phyloP scores from a whole-genome alignment of 2,888 invertebrate genomes.

The Sphinx pinastri region DNA sequence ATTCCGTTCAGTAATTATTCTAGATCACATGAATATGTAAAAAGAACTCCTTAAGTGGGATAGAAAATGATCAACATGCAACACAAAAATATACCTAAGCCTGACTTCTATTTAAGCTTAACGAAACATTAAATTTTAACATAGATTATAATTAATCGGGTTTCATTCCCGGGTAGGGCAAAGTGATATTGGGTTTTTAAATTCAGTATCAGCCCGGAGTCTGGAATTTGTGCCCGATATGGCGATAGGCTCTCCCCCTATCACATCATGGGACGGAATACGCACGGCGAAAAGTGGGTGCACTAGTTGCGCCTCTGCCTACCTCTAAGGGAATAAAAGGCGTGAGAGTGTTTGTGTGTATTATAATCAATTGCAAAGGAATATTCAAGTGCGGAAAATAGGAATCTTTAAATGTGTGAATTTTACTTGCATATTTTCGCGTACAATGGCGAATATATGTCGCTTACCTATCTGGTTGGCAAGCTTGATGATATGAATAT shows the following conservation, averaged over 20 bases:
- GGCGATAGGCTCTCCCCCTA: too few relatives aligned
- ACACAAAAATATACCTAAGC: neutral
- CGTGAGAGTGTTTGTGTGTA: too few relatives aligned
- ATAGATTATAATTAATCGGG: neutral
- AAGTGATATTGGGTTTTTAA: too few relatives aligned
- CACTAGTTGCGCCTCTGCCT: too few relatives aligned
- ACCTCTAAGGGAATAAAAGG: too few relatives aligned
- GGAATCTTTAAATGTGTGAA: constrained; percentile 9
- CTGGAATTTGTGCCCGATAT: too few relatives aligned
- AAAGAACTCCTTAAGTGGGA: neutral
- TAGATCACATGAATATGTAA: constrained; percentile 7
- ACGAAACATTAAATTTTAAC: neutral
- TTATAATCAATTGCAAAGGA: neutral
- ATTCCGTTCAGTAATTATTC: neutral
- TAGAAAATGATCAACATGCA: neutral
- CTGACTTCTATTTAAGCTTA: neutral
- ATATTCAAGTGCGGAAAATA: constrained; percentile 2
- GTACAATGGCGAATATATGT: constrained; percentile 27
- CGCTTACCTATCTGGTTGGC: constrained; percentile 46
- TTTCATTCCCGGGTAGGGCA: too few relatives aligned
- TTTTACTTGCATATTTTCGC: constrained; percentile 21
- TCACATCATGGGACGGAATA: too few relatives aligned
- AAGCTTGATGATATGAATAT: constrained; percentile 61
- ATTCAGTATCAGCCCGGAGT: too few relatives aligned
- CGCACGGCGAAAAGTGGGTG: too few relatives aligned